phyloP scores from a whole-genome alignment of 2,888 invertebrate species.

The Plusia festucae region DNA sequence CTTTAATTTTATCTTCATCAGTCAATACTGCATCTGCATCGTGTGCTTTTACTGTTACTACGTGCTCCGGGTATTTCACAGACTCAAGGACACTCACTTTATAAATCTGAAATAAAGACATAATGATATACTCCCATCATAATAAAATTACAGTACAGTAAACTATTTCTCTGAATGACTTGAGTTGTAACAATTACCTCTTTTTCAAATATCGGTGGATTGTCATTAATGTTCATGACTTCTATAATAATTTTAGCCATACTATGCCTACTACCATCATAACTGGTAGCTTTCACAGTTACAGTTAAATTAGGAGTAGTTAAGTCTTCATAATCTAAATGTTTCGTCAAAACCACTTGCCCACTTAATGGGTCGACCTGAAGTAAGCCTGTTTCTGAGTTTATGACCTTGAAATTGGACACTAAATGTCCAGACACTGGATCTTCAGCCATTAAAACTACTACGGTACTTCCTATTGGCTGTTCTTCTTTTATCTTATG shows the following conservation, averaged over 20 bases:
- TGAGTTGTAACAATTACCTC: slow-evolving; percentile 76
- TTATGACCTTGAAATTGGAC: slow-evolving; percentile 89
- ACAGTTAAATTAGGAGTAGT: slow-evolving; percentile 89
- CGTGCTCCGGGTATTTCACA: slow-evolving; percentile 90
- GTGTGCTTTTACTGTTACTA: slow-evolving; percentile 92
- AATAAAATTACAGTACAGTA: not conserved
- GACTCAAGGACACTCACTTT: slow-evolving; percentile 93
- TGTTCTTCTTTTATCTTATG: slow-evolving; percentile 93
- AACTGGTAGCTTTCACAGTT: slow-evolving; percentile 88
- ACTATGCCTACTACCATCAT: slow-evolving; percentile 89
- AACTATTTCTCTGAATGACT: too few relatives aligned
- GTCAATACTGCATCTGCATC: slow-evolving; percentile 92
- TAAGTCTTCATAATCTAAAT: slow-evolving; percentile 94
- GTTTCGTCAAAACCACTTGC: slow-evolving; percentile 92
- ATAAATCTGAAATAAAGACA: slow-evolving; percentile 86
- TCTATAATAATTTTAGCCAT: slow-evolving; percentile 92
- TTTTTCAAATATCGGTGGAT: slow-evolving; percentile 92
- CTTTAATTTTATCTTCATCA: slow-evolving; percentile 87
- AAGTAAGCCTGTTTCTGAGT: slow-evolving; percentile 87
- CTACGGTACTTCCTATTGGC: slow-evolving; percentile 92
- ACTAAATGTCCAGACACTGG: slow-evolving; percentile 91
- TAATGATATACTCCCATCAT: not conserved
- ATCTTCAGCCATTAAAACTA: slow-evolving; percentile 92
- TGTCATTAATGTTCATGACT: slow-evolving; percentile 94
- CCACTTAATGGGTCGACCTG: slow-evolving; percentile 92